Evolutionary conservation across 2,888 invertebrate genomes (phyloP).

Genomic region (Papilio demoleus): DNA sequence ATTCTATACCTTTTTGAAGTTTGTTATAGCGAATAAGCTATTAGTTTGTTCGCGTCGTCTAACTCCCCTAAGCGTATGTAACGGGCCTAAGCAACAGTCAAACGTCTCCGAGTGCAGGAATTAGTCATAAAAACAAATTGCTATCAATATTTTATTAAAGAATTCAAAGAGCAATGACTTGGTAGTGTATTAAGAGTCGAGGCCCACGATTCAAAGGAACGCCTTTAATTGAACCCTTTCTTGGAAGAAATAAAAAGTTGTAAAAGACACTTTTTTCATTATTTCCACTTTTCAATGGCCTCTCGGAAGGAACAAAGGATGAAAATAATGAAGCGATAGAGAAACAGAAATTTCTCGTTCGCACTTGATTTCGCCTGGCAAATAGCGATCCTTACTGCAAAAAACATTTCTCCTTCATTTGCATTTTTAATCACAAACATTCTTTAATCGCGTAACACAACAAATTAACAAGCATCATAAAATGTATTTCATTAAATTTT

Average conservation of each 20-base stretch:
- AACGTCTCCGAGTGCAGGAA: too few relatives aligned
- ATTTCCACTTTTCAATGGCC: constrained; percentile 37
- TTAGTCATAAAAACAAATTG: too few relatives aligned
- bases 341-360: constrained; percentile 34
- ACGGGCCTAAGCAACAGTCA: too few relatives aligned
- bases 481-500: too few relatives aligned
- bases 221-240: constrained; percentile 54
- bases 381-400: constrained; percentile 12
- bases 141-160: background rate
- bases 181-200: constrained; percentile 1
- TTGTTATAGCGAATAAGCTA: too few relatives aligned
- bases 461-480: background rate
- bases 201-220: constrained; percentile 54
- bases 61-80: too few relatives aligned
- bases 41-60: too few relatives aligned
- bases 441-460: background rate
- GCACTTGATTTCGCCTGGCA: constrained; percentile 34
- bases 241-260: constrained; percentile 50
- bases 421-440: background rate
- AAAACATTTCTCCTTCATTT: background rate
- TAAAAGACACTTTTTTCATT: constrained; percentile 41
- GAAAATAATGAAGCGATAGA: constrained; percentile 39
- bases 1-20: too few relatives aligned
- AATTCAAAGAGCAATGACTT: constrained; percentile 21
- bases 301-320: constrained; percentile 39